These are phyloP conservation scores for Platycercus adscitus DNA, from an alignment of 2,113 vertebrate species.

Conservation along the genomic window DNA sequence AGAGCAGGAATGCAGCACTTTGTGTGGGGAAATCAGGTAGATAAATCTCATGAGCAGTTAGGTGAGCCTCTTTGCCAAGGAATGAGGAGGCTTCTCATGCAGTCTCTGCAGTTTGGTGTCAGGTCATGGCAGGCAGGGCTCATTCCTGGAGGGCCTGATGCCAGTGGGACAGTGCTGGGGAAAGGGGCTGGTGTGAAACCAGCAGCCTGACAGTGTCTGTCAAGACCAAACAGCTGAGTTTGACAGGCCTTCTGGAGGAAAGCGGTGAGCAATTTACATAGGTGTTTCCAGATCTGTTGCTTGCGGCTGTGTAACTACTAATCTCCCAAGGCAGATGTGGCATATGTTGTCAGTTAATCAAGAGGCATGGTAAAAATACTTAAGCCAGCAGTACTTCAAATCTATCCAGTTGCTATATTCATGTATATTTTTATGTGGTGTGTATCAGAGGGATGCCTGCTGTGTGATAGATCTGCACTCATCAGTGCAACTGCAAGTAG, in stretches of 20 bases:
- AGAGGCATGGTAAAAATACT: constrained; percentile 1
- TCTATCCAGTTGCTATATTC: neutral
- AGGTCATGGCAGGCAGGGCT: neutral
- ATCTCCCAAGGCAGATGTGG: neutral
- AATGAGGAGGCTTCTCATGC: rapidly evolving
- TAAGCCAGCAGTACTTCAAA: neutral
- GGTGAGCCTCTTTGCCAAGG: neutral
- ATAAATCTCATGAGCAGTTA: neutral
- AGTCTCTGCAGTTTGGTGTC: neutral
- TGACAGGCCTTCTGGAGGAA: neutral
- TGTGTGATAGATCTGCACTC: rapidly evolving
- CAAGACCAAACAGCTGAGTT: neutral
- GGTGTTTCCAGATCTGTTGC: neutral
- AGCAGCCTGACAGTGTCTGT: neutral
- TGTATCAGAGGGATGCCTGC: neutral
- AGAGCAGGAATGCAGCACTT: neutral
- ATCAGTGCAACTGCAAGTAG: neutral
- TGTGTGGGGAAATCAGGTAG: neutral
- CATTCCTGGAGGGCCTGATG: neutral
- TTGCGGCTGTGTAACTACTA: neutral
- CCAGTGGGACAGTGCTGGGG: neutral
- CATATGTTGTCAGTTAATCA: neutral
- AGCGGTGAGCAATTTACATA: neutral
- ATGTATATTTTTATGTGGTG: neutral
- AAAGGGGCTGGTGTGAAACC: neutral